phyloP scores from a whole-genome alignment of 2,113 vertebrate species.

The Shinisaurus crocodilurus region DNA sequence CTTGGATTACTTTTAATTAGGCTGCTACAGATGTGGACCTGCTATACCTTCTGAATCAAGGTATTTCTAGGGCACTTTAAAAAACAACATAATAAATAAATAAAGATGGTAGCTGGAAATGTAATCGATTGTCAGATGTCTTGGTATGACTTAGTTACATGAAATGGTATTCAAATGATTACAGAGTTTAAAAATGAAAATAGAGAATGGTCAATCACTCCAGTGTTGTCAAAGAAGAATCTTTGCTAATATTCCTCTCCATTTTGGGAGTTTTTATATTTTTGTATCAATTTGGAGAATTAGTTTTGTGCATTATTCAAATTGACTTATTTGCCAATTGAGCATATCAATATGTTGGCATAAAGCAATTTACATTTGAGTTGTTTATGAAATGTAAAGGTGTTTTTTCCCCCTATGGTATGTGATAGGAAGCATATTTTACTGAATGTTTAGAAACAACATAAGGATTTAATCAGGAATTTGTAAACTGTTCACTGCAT shows the following conservation, averaged over 20 bases:
- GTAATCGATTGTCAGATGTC: conserved; percentile 5
- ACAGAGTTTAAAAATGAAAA: background rate
- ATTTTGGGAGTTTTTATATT: background rate
- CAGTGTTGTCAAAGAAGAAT: background rate
- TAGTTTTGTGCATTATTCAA: background rate
- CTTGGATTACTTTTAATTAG: conserved; percentile 37
- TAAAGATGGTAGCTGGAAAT: conserved; percentile 12
- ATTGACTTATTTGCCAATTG: background rate
- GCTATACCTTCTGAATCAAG: conserved; percentile 20
- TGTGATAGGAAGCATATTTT: background rate
- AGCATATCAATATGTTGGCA: too few species aligned
- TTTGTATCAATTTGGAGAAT: background rate
- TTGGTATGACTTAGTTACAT: background rate
- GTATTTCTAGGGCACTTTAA: conserved; percentile 50
- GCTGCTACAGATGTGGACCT: conserved; percentile 46
- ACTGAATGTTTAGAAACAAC: background rate
- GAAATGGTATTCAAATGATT: background rate
- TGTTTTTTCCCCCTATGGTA: background rate
- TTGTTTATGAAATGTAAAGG: background rate
- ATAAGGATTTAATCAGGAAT: background rate
- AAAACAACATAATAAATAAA: conserved; percentile 32
- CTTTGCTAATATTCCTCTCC: background rate
- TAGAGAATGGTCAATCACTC: background rate
- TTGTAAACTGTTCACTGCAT: background rate
- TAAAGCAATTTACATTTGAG: background rate